Percentiles rank a stretch among this genome's conserved stretches.
Conservation (phyloP, 2,888 invertebrate genomes). For the Ophion ventricosus region DNA sequence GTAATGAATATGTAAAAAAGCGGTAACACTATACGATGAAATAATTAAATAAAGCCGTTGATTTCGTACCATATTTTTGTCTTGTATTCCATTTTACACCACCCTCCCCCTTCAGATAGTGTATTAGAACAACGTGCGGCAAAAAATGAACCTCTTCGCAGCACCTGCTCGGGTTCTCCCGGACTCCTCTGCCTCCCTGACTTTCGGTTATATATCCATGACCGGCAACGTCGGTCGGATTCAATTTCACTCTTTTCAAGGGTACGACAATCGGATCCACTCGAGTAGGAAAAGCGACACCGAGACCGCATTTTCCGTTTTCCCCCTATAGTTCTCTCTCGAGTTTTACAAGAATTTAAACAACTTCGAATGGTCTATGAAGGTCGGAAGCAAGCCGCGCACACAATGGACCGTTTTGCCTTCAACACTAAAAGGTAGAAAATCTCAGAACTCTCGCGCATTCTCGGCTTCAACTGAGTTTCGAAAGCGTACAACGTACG, state of each 20-base stretch:
- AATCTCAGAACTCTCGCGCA: constrained; percentile 57
- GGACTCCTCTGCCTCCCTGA: constrained; percentile 43
- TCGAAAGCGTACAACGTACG: constrained; percentile 2
- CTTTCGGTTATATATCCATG: constrained; percentile 52
- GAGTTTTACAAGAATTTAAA: constrained; percentile 81
- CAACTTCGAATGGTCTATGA: constrained; percentile 75
- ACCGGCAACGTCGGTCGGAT: constrained; percentile 69
- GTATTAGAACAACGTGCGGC: neutral
- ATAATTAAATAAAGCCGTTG: too few relatives aligned
- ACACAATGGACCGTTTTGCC: constrained; percentile 54
- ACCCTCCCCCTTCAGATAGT: neutral
- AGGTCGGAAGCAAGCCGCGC: constrained; percentile 34
- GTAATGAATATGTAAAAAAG: too few relatives aligned
- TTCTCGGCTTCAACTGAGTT: constrained; percentile 9
- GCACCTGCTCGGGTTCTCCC: constrained; percentile 65
- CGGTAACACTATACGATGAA: too few relatives aligned
- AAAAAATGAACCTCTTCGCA: constrained; percentile 57
- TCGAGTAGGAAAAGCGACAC: constrained; percentile 80
- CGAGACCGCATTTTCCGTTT: constrained; percentile 71
- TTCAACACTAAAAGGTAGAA: constrained; percentile 27
- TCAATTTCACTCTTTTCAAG: constrained; percentile 83
- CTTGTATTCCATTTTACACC: too few relatives aligned
- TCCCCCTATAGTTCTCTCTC: constrained; percentile 42
- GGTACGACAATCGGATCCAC: constrained; percentile 80
- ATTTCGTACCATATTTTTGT: too few relatives aligned